Evolutionary conservation across 1,140 invertebrate genomes (phyloP).

Genomic region (Eriosoma lanigerum): DNA sequence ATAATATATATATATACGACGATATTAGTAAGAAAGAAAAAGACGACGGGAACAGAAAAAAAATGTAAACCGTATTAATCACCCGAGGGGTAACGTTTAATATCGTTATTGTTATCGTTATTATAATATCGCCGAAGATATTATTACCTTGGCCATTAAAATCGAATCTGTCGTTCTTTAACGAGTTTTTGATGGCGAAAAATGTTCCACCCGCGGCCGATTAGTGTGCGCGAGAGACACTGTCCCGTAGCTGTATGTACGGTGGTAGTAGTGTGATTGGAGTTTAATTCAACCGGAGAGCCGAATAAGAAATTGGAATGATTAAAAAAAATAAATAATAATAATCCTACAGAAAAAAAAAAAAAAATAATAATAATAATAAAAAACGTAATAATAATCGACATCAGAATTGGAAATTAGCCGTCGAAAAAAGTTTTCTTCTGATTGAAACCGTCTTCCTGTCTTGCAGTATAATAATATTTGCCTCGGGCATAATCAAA

Average conservation of each 20-base stretch:
- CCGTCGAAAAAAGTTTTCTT: slow-evolving; percentile 47
- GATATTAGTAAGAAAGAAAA: no score
- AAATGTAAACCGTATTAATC: slow-evolving; percentile 49
- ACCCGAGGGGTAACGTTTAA: slow-evolving; percentile 52
- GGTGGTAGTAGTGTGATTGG: slow-evolving; percentile 10
- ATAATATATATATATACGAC: no score
- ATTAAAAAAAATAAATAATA: slow-evolving; percentile 45
- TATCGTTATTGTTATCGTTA: slow-evolving; percentile 52
- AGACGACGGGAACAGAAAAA: slow-evolving; percentile 4
- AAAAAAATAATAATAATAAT: slow-evolving; percentile 5
- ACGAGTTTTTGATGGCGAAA: slow-evolving; percentile 52
- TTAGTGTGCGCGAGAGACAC: slow-evolving; percentile 31
- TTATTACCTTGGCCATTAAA: slow-evolving; percentile 52
- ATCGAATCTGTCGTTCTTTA: slow-evolving; percentile 52
- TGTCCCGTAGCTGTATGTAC: not conserved
- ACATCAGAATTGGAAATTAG: slow-evolving; percentile 51
- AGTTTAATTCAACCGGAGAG: slow-evolving; percentile 32
- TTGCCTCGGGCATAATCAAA: slow-evolving; percentile 47
- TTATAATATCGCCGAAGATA: slow-evolving; percentile 52
- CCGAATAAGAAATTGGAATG: slow-evolving; percentile 34
- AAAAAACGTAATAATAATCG: slow-evolving; percentile 46
- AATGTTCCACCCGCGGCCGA: slow-evolving; percentile 51
- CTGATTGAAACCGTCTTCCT: slow-evolving; percentile 47
- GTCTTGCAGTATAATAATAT: not conserved
- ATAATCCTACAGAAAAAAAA: no score